Percentiles rank a stretch among this genome's conserved stretches.
Conservation (phyloP, 2,113 vertebrate genomes). For the Sinocyclocheilus grahami region DNA sequence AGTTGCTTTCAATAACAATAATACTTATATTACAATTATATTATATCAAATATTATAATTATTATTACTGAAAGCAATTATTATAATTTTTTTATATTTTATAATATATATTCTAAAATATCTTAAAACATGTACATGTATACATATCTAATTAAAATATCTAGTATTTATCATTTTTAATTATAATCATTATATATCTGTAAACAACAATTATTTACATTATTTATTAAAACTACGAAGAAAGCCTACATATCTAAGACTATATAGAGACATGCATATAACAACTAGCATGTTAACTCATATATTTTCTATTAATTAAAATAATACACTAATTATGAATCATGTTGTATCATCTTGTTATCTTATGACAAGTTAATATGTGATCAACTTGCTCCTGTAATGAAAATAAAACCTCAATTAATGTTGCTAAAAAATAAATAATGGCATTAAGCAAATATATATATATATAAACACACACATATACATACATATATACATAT, state of each 20-base stretch:
- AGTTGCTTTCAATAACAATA: not conserved
- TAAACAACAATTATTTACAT: not conserved
- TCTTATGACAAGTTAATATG: no score
- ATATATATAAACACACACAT: no score
- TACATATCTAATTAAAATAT: not conserved
- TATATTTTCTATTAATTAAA: not conserved
- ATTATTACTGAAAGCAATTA: not conserved
- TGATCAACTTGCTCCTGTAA: no score
- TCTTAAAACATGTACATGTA: not conserved
- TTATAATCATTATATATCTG: not conserved
- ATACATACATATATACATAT: no score
- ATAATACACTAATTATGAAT: not conserved
- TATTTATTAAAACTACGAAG: not conserved
- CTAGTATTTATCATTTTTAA: no score
- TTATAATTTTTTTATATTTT: not conserved
- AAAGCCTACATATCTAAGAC: not conserved
- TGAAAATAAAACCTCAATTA: no score
- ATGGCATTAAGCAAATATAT: no score
- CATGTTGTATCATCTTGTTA: no score
- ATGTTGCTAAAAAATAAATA: no score
- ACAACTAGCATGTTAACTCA: not conserved
- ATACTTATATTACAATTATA: not conserved
- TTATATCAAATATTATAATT: not conserved
- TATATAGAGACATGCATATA: not conserved
- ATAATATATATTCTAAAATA: not conserved